phyloP scores from a whole-genome alignment of 2,797 vertebrate species.

The Gadopsis marmoratus region DNA sequence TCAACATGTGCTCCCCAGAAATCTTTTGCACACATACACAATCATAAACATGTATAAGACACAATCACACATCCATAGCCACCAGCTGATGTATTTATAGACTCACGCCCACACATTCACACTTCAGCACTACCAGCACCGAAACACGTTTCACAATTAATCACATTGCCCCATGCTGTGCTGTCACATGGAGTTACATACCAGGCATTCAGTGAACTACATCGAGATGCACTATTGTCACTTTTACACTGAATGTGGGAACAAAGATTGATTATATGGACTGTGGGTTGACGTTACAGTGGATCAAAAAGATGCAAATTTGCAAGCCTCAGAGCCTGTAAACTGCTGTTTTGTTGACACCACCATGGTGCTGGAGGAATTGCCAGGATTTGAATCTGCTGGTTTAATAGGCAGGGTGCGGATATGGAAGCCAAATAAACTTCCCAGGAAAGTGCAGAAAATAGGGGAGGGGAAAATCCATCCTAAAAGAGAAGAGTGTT shows the following conservation, averaged over 20 bases:
- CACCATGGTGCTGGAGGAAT: constrained; percentile 17
- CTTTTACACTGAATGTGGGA: constrained; percentile 44
- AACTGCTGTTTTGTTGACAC: constrained; percentile 43
- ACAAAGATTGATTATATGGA: constrained; percentile 40
- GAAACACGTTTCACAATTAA: constrained; percentile 76
- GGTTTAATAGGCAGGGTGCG: constrained; percentile 72
- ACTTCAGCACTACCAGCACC: constrained; percentile 69
- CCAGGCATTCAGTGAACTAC: constrained; percentile 62
- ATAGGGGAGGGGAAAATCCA: constrained; percentile 65
- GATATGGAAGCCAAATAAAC: constrained; percentile 65
- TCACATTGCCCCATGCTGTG: constrained; percentile 64
- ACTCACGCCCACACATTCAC: constrained; percentile 70
- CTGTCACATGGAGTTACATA: constrained; percentile 73
- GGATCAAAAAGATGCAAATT: constrained; percentile 11
- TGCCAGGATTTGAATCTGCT: constrained; percentile 46
- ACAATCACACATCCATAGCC: constrained; percentile 69
- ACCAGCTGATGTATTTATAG: constrained; percentile 73
- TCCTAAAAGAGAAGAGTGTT: constrained; percentile 60
- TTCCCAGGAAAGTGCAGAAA: constrained; percentile 65
- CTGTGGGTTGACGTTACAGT: constrained; percentile 3
- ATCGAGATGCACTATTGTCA: constrained; percentile 56
- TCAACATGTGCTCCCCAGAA: constrained; percentile 74
- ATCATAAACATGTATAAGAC: constrained; percentile 69
- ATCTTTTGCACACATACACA: constrained; percentile 63
- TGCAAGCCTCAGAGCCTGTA: neutral